Percentiles rank a stretch among this genome's conserved stretches.
These are phyloP conservation scores for Ametastegia equiseti DNA, from an alignment of 2,888 invertebrate species.

Conservation along the genomic window DNA sequence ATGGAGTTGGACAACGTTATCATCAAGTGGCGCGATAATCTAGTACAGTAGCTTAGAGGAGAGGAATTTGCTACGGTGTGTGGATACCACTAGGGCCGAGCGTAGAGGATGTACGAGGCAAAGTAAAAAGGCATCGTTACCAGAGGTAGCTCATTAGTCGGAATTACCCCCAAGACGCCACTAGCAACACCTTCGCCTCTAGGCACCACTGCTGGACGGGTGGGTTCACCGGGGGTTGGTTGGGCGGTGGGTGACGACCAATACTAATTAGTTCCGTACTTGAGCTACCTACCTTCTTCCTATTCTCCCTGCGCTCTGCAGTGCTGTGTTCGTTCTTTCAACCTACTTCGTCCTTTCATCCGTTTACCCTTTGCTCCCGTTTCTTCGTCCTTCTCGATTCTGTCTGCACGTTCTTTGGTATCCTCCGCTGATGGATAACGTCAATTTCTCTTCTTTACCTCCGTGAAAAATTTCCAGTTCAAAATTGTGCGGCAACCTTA, in stretches of 20 bases:
- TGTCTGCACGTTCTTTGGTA: background rate
- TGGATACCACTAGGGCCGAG: constrained; percentile 21
- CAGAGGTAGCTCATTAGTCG: constrained; percentile 69
- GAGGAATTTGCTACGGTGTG: constrained; percentile 9
- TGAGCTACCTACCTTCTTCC: constrained; percentile 21
- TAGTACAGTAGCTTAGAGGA: constrained; percentile 17
- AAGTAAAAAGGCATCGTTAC: constrained; percentile 70
- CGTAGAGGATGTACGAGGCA: constrained; percentile 48
- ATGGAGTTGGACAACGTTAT: constrained; percentile 42
- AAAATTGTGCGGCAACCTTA: constrained; percentile 1
- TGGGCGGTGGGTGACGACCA: constrained; percentile 53
- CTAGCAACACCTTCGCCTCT: constrained; percentile 63
- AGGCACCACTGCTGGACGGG: constrained; percentile 50
- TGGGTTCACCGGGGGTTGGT: constrained; percentile 42
- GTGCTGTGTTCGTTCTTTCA: constrained; percentile 49
- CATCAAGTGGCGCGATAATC: constrained; percentile 42
- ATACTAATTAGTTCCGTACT: constrained; percentile 64
- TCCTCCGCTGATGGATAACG: background rate
- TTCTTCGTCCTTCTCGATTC: background rate
- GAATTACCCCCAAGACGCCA: constrained; percentile 69
- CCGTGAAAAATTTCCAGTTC: background rate
- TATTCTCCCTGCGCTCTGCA: background rate
- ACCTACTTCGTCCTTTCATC: constrained; percentile 56
- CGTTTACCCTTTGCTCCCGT: background rate
- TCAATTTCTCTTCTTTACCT: constrained; percentile 42